Base-by-base conservation (phyloP, 2,888 invertebrate species). In the Rotaria socialis region DNA sequence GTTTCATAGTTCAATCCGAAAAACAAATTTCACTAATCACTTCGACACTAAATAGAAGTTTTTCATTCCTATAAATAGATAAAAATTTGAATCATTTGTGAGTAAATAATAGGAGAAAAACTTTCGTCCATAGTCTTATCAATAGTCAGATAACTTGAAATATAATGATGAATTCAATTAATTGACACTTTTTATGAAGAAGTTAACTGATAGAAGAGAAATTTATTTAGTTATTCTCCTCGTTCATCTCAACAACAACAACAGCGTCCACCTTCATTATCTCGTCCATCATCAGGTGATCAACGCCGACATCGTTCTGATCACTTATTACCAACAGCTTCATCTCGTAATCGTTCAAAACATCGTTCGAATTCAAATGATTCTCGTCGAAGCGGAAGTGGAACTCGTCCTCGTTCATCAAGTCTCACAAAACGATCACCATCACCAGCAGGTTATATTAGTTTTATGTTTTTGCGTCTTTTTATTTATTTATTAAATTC, bases 281-380 rank as follows among this genome's bases (percentile, higher is more conserved):
- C 67, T 27, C 67, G 67, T 67, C 67, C 67, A 67, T 67, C 67
- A 67, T 67, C 67, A 67, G 67, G 67, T 41, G 67, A 67, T 35
- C 67, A 67, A 27, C 67, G 67, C 35, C 67, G 67, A 67, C 67
- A 27, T 67, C 67, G 67, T 67, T 67, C 67, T 7, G 67, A 67
- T 67, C 67, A 67, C 35, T 67, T 67, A 67, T 67, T 67, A 67
- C 67, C 67, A 35, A 67, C 67, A 35, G 4, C 19, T 67, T 35
- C 67, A 67, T 67, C 67, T 27, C 67, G 67, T 35, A 67, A 67
- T 67, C 67, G 67, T 67, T 67, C 67, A 67, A 67, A 67, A 67
- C 67, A 67, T 67, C 67, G 67, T 67, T 67, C 67, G 11, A 67
- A 27, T 35, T 67, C 67, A 5, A 67, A 67, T 67, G 67, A 67